phyloP scores from a whole-genome alignment of 2,797 vertebrate genomes.

The Epinephelus awoara region DNA sequence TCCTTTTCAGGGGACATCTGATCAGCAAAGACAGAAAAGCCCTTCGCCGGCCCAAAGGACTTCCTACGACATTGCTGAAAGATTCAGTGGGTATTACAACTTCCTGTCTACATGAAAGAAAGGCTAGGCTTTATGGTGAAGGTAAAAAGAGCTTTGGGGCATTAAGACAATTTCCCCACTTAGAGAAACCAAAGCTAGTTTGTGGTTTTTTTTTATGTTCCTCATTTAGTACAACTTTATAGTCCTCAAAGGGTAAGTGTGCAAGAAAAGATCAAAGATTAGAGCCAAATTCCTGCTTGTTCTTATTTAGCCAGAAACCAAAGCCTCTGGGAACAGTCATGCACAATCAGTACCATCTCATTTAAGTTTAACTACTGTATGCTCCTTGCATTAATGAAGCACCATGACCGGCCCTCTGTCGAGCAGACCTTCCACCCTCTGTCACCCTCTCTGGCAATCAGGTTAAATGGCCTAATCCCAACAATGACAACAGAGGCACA shows the following conservation, averaged over 20 bases:
- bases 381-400: constrained; percentile 56
- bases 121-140: background rate
- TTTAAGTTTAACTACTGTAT: constrained; percentile 70
- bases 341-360: constrained; percentile 71
- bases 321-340: constrained; percentile 52
- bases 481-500: constrained; percentile 77
- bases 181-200: background rate
- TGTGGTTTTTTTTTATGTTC: background rate
- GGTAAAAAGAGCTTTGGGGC: background rate
- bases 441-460: constrained; percentile 66
- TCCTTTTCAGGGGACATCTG: constrained; percentile 71
- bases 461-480: constrained; percentile 79
- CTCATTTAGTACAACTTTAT: constrained; percentile 11
- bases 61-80: constrained; percentile 68
- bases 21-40: constrained; percentile 72
- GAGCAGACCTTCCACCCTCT: constrained; percentile 52
- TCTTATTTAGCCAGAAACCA: constrained; percentile 58
- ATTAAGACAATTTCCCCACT: background rate
- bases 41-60: constrained; percentile 58
- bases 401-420: constrained; percentile 25
- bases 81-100: constrained; percentile 68
- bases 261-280: constrained; percentile 38
- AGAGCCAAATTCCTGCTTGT: constrained; percentile 44
- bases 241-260: background rate
- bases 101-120: constrained; percentile 49